Conservation (phyloP, 2,888 invertebrate species). For the Troides helena region DNA sequence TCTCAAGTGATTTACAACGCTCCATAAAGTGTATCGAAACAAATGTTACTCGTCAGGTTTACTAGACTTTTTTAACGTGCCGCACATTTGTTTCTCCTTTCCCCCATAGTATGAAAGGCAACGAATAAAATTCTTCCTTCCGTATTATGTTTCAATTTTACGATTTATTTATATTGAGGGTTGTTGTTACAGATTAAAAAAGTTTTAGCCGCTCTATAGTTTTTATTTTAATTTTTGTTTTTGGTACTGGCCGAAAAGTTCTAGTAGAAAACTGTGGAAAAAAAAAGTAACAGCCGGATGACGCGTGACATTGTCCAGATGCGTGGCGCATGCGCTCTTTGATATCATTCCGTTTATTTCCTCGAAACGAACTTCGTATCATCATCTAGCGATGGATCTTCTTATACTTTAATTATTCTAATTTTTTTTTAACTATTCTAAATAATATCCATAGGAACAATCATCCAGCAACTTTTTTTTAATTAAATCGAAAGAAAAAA, state of each 20-base stretch:
- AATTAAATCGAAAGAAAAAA: too few relatives aligned
- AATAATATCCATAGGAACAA: too few relatives aligned
- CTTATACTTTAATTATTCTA: too few relatives aligned
- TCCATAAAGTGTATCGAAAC: slow-evolving; percentile 14
- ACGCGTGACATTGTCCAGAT: slow-evolving; percentile 20
- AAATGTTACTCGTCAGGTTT: slow-evolving; percentile 15
- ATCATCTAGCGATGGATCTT: too few relatives aligned
- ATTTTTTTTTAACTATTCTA: too few relatives aligned
- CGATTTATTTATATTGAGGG: too few relatives aligned
- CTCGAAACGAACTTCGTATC: slow-evolving; percentile 11
- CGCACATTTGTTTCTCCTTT: neutral
- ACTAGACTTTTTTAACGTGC: slow-evolving; percentile 4
- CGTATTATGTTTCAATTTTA: too few relatives aligned
- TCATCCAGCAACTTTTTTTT: too few relatives aligned
- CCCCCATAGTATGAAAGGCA: too few relatives aligned
- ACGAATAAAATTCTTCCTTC: too few relatives aligned
- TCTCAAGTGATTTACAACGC: slow-evolving; percentile 20
- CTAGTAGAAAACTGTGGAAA: neutral
- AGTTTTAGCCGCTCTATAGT: too few relatives aligned
- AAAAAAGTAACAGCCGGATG: slow-evolving; percentile 26
- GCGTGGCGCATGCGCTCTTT: slow-evolving; percentile 16
- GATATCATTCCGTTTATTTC: slow-evolving; percentile 20
- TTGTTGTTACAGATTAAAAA: too few relatives aligned
- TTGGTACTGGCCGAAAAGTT: slow-evolving; percentile 12
- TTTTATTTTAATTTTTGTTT: slow-evolving; percentile 4